Conservation (phyloP, 2,113 vertebrate genomes). For the Plestiodon gilberti region DNA sequence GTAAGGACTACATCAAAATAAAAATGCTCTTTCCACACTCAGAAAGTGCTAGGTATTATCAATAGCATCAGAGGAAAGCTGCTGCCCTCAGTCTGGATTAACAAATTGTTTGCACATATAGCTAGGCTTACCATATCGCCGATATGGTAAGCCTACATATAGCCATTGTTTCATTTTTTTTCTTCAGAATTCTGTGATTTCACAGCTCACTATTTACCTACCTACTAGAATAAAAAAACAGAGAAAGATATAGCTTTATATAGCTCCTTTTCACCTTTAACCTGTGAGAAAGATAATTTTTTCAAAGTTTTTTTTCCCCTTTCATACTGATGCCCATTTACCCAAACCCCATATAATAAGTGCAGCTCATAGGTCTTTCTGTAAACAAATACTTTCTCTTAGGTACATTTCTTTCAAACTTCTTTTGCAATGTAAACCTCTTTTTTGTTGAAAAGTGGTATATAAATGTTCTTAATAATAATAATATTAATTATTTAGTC, state of each 20-base stretch:
- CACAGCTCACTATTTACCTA: not conserved
- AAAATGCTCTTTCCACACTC: too few relatives aligned
- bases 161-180: not conserved
- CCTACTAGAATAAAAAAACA: not conserved
- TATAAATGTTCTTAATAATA: too few relatives aligned
- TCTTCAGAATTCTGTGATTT: too few relatives aligned
- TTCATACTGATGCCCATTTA: not conserved
- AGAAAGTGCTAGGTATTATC: too few relatives aligned
- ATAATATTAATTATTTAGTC: too few relatives aligned
- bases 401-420: not conserved
- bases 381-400: not conserved
- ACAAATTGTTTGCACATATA: not conserved
- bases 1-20: too few relatives aligned
- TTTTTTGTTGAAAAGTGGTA: too few relatives aligned
- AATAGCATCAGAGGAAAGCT: too few relatives aligned
- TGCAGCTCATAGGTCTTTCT: not conserved
- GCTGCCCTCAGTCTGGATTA: not conserved
- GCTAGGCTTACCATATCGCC: too few relatives aligned
- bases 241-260: not conserved
- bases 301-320: not conserved
- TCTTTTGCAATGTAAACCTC: not conserved
- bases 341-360: not conserved
- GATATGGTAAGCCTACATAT: too few relatives aligned
- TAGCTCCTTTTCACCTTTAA: not conserved
- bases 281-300: not conserved